Evolutionary conservation across 2,797 vertebrate species (phyloP), one percentile per base, ranked within the genome.

Genomic region (Chrysocyon brachyurus): DNA sequence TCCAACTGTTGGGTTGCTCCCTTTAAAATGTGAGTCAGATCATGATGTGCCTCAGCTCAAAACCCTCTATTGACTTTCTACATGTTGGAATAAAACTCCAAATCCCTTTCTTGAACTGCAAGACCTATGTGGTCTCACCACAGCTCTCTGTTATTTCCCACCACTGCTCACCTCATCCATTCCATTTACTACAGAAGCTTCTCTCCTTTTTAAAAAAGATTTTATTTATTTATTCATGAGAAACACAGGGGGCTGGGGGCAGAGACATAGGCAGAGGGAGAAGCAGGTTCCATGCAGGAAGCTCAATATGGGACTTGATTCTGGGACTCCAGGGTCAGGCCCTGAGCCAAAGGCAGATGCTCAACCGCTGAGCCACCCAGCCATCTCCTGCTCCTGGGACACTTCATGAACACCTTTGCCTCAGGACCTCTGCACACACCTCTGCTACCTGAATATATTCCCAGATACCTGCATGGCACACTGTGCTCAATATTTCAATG

Each of bases 11-110:
- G 87, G 24, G n/a, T 68, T 56, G 40, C 72, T 66, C 17, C 15
- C 70, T 84, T 77, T 82, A 73, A 96, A 87, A 85, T 49, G 2
- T 79, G 73, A 92, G n/a, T 94, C 57, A 88, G 78, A 85, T 68
- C 40, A 64, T 52, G 33, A 61, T 26, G 15, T 31, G 59, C 49
- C 70, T 94, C 70, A 70, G 52, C 33, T 92, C 33, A 46, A 92
- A 90, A 73, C 2, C n/a, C 21, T 72, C 96, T 24, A 3, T 2
- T 66, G 64, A 26, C n/a, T 96, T 91, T 49, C 78, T 81, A 46
- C 14, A 40, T 54, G 28, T 91, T 49, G 72, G 72, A 87, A 70
- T 64, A 72, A 87, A 89, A 82, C 12, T 36, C 46, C 72, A 88
- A 64, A 24, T 73, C 46, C 75, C 28, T 40, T 57, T 90, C 49